Base-by-base conservation (phyloP, 2,888 invertebrate species). In the Thymelicus lineola region DNA sequence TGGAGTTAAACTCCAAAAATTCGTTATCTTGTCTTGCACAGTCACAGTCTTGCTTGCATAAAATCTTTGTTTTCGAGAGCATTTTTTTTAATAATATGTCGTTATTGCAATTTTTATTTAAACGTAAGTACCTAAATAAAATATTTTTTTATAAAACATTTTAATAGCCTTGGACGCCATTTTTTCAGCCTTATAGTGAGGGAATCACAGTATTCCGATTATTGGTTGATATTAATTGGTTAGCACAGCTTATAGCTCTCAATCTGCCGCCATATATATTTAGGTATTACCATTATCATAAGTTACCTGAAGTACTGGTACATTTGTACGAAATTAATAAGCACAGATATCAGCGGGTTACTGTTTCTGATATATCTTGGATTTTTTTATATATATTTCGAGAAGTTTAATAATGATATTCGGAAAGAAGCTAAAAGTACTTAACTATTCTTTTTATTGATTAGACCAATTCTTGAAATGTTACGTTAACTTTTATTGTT, bases 401-500 rank as follows among this genome's bases (percentile, higher is more conserved):
- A 15, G 48, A 17, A 50, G 28, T 55, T 14, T 35, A 35, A 28
- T 28, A 28, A 28, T 28, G 1, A 35, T 55, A 35, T 55, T 14
- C 14, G 28, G 14, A 35, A 35, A 55, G 42, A 35, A 55, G 6
- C 17, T 14, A 55, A 35, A 55, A 7, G 14, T 17, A 55, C 0
- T 57, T 53, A 6, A 45, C 17, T 61, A 17, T n/a, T n/a, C 36
- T 53, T 66, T 55, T 67, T 66, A 42, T 38, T 36, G 48, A 60
- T 48, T 59, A 48, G 46, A 7, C 17, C 14, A 59, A 50, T 59
- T 59, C 15, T 60, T 53, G 28, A 20, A 60, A 15, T 46, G 45
- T 60, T 67, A 57, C 28, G 20, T 55, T 53, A 68, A 46, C 57
- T 57, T 63, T 58, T 69, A 69, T 58, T 69, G 63, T 69, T 73